Percentiles rank a stretch among this genome's conserved stretches.
Conservation (phyloP, 2,888 invertebrate species). For the Stegana nigrithorax region DNA sequence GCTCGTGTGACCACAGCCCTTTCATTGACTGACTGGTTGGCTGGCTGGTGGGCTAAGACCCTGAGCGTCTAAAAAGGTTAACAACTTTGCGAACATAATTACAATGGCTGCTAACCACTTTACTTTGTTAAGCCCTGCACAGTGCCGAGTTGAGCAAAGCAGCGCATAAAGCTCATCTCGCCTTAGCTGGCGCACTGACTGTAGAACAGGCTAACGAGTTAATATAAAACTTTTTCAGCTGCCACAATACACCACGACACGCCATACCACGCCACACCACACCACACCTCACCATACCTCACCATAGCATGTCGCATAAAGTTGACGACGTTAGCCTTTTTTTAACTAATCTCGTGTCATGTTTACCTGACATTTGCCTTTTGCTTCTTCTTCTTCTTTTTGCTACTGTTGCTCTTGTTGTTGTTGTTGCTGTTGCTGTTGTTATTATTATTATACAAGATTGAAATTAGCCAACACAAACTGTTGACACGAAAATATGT, state of each 20-base stretch:
- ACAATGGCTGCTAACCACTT: not conserved
- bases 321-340: not conserved
- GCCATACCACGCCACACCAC: too few species aligned
- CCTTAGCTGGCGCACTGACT: too few species aligned
- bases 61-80: not conserved
- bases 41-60: not conserved
- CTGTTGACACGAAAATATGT: conserved; percentile 4
- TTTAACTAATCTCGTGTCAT: not conserved
- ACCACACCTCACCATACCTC: not conserved
- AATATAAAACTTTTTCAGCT: conserved; percentile 9
- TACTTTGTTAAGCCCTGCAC: not conserved
- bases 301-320: too few species aligned
- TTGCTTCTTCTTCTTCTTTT: too few species aligned
- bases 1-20: conserved; percentile 23
- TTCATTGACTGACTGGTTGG: not conserved
- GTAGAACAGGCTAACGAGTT: not conserved
- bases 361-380: conserved; percentile 25
- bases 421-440: too few species aligned
- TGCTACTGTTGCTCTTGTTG: too few species aligned
- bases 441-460: too few species aligned
- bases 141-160: too few species aligned
- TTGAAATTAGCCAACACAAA: conserved; percentile 19
- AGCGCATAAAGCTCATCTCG: too few species aligned
- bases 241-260: not conserved
- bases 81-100: not conserved